phyloP scores from a whole-genome alignment of 1,140 invertebrate species.

The Mercenaria mercenaria region DNA sequence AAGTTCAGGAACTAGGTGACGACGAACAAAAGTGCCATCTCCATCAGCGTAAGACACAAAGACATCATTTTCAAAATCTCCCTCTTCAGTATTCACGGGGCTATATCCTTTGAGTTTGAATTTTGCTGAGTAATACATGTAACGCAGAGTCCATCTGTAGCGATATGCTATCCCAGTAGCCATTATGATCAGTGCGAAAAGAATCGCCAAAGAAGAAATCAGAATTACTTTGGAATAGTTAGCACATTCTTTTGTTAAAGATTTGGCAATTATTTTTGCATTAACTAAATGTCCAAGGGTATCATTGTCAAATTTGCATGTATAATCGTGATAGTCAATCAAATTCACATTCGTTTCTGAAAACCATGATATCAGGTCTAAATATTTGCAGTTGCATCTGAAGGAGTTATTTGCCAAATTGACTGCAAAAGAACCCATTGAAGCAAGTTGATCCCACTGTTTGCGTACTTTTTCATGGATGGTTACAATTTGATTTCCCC shows the following conservation, averaged over 20 bases:
- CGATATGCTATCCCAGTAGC: constrained; percentile 13
- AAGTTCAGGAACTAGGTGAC: neutral
- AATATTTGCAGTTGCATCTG: neutral
- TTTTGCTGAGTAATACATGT: constrained; percentile 50
- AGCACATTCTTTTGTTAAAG: neutral
- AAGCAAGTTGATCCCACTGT: neutral
- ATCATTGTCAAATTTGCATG: neutral
- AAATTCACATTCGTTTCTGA: neutral
- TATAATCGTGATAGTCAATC: neutral
- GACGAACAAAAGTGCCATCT: neutral
- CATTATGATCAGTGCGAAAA: neutral
- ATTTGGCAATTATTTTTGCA: neutral
- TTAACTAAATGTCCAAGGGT: neutral
- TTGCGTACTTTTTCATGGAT: neutral
- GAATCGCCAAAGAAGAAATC: neutral
- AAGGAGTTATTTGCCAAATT: neutral
- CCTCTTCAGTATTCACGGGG: neutral
- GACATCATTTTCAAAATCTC: neutral
- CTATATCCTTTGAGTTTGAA: neutral
- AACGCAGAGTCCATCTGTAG: constrained; percentile 59
- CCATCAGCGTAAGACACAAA: constrained; percentile 31
- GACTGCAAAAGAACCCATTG: neutral
- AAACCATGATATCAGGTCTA: neutral
- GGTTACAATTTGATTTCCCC: neutral
- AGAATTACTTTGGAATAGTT: neutral